Conservation (phyloP, 2,113 vertebrate genomes). For the Ornithorhynchus anatinus region DNA sequence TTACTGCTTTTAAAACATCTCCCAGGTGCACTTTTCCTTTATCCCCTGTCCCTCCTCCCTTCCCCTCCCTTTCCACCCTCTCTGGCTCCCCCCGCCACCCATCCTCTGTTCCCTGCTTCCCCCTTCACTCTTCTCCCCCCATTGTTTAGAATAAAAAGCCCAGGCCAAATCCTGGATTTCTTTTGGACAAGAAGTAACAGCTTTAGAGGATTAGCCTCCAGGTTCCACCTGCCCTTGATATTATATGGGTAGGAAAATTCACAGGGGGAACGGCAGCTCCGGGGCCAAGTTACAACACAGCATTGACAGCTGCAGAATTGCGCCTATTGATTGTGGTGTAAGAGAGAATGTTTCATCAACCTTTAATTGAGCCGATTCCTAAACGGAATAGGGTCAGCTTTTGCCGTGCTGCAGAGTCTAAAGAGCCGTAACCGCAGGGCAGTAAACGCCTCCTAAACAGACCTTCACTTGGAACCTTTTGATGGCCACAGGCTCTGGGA, state of each 20-base stretch:
- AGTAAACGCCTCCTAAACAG: conserved; percentile 27
- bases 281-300: not conserved
- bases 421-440: conserved; percentile 11
- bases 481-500: conserved; percentile 15
- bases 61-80: not conserved
- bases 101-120: not conserved
- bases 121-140: not conserved
- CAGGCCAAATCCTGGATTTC: not conserved
- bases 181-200: conserved; percentile 2
- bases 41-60: not conserved
- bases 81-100: too few species aligned
- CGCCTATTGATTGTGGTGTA: conserved; percentile 37
- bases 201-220: conserved; percentile 25
- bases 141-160: conserved; percentile 24
- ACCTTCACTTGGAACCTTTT: conserved; percentile 11
- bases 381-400: conserved; percentile 43
- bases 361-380: conserved; percentile 53
- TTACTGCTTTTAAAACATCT: conserved; percentile 56
- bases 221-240: conserved; percentile 1
- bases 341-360: conserved; percentile 51
- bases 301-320: conserved; percentile 34
- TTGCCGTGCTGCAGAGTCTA: conserved; percentile 34
- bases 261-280: not conserved
- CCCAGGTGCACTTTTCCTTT: conserved; percentile 51
- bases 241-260: not conserved